Conservation (phyloP, 2,888 invertebrate species). For the Eupsilia transversa region DNA sequence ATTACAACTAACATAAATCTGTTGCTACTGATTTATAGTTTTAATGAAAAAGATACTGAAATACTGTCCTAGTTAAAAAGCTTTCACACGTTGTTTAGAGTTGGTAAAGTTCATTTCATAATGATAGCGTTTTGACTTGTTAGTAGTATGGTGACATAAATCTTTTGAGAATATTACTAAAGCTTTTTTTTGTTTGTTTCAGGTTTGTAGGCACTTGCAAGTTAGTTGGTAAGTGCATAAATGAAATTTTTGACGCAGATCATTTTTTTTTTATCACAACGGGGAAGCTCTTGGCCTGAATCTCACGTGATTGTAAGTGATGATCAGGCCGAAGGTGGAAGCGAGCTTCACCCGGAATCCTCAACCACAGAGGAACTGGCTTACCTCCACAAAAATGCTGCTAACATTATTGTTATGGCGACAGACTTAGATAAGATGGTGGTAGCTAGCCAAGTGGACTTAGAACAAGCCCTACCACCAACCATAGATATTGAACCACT, state of each 20-base stretch:
- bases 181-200: constrained; percentile 6
- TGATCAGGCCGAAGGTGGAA: too few relatives aligned
- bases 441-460: too few relatives aligned
- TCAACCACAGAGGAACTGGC: too few relatives aligned
- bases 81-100: constrained; percentile 64
- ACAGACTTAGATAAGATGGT: too few relatives aligned
- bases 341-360: too few relatives aligned
- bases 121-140: not conserved
- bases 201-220: constrained; percentile 11
- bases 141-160: not conserved
- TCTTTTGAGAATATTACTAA: not conserved
- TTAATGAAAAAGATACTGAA: constrained; percentile 69
- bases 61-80: constrained; percentile 68
- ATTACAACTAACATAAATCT: constrained; percentile 59
- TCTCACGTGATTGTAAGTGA: too few relatives aligned
- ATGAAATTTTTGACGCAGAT: not conserved
- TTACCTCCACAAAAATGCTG: too few relatives aligned
- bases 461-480: too few relatives aligned
- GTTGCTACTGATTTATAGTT: constrained; percentile 66
- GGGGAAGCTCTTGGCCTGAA: too few relatives aligned
- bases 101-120: constrained; percentile 38
- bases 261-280: too few relatives aligned
- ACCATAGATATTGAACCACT: too few relatives aligned
- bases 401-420: too few relatives aligned
- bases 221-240: not conserved